phyloP scores from a whole-genome alignment of 2,797 vertebrate species.

The Rhinichthys osculus region DNA sequence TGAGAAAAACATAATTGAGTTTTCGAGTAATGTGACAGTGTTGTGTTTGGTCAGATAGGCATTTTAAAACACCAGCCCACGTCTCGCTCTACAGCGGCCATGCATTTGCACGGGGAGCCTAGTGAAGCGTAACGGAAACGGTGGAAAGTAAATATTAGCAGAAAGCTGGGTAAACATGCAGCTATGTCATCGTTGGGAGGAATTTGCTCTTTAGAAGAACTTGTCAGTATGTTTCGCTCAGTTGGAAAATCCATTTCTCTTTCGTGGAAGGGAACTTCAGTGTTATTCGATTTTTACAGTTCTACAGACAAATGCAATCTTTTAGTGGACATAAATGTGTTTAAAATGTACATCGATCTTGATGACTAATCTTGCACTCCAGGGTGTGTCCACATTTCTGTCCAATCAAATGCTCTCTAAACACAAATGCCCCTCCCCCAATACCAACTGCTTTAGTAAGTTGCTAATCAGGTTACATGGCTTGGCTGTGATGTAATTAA shows the following conservation, averaged over 20 bases:
- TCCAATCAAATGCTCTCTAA: neutral
- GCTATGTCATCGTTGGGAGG: neutral
- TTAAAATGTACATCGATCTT: neutral
- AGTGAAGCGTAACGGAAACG: neutral
- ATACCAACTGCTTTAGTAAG: neutral
- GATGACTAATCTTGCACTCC: neutral
- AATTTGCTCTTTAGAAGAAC: conserved; percentile 7
- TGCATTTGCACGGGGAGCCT: neutral
- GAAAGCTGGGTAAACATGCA: conserved; percentile 3
- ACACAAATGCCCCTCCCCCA: neutral
- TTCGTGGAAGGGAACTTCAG: neutral
- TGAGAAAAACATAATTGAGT: conserved; percentile 20
- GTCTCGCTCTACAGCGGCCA: neutral
- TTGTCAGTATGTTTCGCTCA: neutral
- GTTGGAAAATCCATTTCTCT: neutral
- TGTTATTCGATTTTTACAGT: neutral
- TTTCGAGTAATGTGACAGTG: conserved; percentile 1
- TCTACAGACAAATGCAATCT: neutral
- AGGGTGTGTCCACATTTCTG: neutral
- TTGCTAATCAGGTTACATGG: neutral
- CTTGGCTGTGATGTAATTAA: neutral
- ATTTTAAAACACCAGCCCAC: conserved; percentile 16
- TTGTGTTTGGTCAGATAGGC: conserved; percentile 29
- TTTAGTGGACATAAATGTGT: neutral
- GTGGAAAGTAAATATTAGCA: conserved; percentile 30